Evolutionary conservation across 2,888 invertebrate species (phyloP).

Genomic region (Himalopsyche kuldschensis): DNA sequence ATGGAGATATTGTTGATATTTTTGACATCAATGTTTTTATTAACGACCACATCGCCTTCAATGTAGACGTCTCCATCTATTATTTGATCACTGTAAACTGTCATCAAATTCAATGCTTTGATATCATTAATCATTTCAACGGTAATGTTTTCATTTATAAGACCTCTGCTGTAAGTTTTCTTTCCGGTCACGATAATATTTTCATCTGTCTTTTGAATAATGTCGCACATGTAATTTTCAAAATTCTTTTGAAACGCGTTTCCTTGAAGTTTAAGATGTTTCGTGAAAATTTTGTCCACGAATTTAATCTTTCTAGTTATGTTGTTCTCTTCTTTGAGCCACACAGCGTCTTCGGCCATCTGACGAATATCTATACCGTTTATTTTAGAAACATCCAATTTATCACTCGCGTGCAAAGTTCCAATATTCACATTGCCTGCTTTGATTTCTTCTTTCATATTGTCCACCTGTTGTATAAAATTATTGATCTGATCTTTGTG

Average conservation of each 20-base stretch:
- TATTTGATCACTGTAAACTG: constrained; percentile 45
- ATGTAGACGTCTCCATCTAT: constrained; percentile 45
- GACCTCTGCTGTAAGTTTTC: constrained; percentile 46
- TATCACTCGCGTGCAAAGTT: constrained; percentile 46
- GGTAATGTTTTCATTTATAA: constrained; percentile 46
- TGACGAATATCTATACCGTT: constrained; percentile 43
- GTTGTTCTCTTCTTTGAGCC: constrained; percentile 48
- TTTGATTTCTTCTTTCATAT: constrained; percentile 45
- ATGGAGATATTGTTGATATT: constrained; percentile 21
- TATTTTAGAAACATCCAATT: constrained; percentile 46
- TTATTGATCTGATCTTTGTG: constrained; percentile 44
- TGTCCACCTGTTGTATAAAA: constrained; percentile 44
- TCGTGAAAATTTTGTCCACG: constrained; percentile 42
- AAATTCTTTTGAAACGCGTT: constrained; percentile 48
- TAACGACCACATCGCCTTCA: constrained; percentile 44
- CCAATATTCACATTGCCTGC: constrained; percentile 49
- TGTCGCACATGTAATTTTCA: constrained; percentile 47
- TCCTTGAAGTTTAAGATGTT: constrained; percentile 43
- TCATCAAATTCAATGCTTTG: constrained; percentile 48
- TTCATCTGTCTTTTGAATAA: constrained; percentile 49
- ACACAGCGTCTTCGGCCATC: constrained; percentile 47
- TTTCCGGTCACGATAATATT: constrained; percentile 42
- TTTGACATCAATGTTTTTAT: constrained; percentile 29
- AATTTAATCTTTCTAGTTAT: constrained; percentile 45
- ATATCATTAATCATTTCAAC: constrained; percentile 49